phyloP scores from a whole-genome alignment of 1,140 invertebrate species.

The Lethrus apterus region DNA sequence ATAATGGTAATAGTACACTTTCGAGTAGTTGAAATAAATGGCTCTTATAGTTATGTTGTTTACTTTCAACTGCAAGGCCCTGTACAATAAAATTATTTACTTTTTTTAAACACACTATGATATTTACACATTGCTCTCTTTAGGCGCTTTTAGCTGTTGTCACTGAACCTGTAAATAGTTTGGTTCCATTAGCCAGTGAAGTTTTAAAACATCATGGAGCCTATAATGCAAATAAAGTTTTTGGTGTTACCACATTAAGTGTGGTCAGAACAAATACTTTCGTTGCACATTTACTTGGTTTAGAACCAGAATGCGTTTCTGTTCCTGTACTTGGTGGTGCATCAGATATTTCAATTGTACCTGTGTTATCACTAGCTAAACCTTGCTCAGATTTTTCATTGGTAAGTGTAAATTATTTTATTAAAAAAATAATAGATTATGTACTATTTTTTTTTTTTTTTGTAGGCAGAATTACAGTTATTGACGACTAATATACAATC shows the following conservation, averaged over 20 bases:
- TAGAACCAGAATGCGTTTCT: constrained; percentile 58
- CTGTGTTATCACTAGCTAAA: constrained; percentile 65
- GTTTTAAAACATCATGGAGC: constrained; percentile 49
- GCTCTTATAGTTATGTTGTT: too few species aligned
- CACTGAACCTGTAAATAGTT: constrained; percentile 51
- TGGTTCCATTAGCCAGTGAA: constrained; percentile 52
- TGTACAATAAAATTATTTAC: too few species aligned
- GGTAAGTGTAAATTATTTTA: constrained; percentile 24
- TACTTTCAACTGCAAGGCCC: too few species aligned
- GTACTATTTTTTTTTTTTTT: not conserved
- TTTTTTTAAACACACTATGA: too few species aligned
- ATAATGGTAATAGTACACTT: too few species aligned
- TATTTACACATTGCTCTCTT: too few species aligned
- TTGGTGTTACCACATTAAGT: constrained; percentile 73
- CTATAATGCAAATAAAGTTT: constrained; percentile 61
- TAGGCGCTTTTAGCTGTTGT: constrained; percentile 51
- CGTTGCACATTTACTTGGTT: constrained; percentile 45
- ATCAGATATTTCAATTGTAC: constrained; percentile 69
- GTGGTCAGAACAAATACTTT: constrained; percentile 71
- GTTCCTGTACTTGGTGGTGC: constrained; percentile 81
- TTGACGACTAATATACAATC: constrained; percentile 35
- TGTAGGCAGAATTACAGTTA: constrained; percentile 36
- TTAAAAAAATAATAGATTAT: not conserved
- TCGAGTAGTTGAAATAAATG: too few species aligned
- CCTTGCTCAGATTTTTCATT: constrained; percentile 45